Base-by-base conservation (phyloP, 2,113 vertebrate genomes). In the Theristicus caerulescens region DNA sequence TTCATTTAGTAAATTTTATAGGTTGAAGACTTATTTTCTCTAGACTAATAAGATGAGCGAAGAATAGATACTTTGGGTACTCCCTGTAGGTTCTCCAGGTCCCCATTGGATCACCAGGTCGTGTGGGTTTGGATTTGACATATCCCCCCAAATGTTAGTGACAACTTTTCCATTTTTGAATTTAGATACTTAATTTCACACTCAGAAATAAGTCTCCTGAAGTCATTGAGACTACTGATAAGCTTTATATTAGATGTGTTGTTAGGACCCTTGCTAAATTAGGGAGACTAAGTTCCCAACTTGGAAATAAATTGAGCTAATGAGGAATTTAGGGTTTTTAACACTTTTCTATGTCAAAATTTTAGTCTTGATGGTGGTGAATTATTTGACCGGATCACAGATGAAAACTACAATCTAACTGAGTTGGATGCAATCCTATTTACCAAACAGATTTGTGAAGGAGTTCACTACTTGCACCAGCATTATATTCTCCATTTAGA, bases 341-440 rank as follows among this genome's bases (percentile, higher is more conserved):
- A 95, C 6, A 7, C 9, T 93, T 78, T 52, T 27, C 29, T 82
- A 0, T 94, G 51, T 78, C 91, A 66, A 86, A 81, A 87, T 95
- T 81, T 74, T 94, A 99, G 99, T 38, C 99, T 99, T 58, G 99
- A 99, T 58, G 99, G 99, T 7, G 99, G 99, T 1, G 99, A 99
- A 64, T 98, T 99, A 82, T 99, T 99, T 92, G 99, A 99, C 90
- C 98, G 99, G 27, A 99, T 99, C 79, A 99, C 99, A 24, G 99
- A 99, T 67, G 99, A 99, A 86, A 99, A 91, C 96, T 99, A 98
- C 88, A 98, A 97, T 82, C 98, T 99, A 91, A 99, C 99, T 0
- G 99, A 99, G 67, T 72, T 98, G 76, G 98, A 99, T 15, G 99
- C 99, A 13, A 95, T 99, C 80, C 96, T 98, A 36, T 99, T 99